Percentiles rank a stretch among this genome's conserved stretches.
phyloP scores from a whole-genome alignment of 2,888 invertebrate species.

The Temnothorax rugatulus region DNA sequence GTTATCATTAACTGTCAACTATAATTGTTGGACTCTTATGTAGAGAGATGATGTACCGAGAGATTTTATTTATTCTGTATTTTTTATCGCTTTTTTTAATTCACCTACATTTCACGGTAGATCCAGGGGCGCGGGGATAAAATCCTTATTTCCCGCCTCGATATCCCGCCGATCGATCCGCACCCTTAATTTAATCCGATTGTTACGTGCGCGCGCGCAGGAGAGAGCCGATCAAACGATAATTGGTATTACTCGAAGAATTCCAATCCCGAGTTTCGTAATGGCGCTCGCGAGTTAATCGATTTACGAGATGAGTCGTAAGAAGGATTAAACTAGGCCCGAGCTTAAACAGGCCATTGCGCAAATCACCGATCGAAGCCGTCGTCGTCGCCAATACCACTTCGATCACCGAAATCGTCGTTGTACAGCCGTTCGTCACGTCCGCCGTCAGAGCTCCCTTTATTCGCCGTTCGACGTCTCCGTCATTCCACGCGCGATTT shows the following conservation, averaged over 20 bases:
- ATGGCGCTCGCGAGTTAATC: constrained; percentile 55
- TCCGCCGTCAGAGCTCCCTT: constrained; percentile 72
- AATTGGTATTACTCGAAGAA: constrained; percentile 55
- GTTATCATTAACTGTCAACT: neutral
- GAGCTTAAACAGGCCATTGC: constrained; percentile 50
- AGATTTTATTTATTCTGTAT: neutral
- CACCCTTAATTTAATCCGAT: constrained; percentile 54
- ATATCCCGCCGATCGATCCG: constrained; percentile 32
- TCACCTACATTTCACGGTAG: neutral
- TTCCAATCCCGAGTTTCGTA: constrained; percentile 54
- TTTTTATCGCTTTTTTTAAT: neutral
- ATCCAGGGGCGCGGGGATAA: neutral
- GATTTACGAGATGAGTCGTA: constrained; percentile 46
- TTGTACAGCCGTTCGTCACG: constrained; percentile 1
- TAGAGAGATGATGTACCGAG: neutral
- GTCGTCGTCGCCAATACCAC: constrained; percentile 14
- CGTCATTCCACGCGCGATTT: constrained; percentile 82
- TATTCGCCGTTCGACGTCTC: constrained; percentile 78
- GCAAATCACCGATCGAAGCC: constrained; percentile 34
- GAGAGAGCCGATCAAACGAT: constrained; percentile 37
- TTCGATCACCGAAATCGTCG: constrained; percentile 12
- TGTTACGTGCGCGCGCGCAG: constrained; percentile 34
- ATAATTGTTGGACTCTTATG: neutral
- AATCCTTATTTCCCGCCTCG: constrained; percentile 27
- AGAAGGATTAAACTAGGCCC: constrained; percentile 57